Conservation (phyloP, 2,888 invertebrate genomes). For the Petrophora chlorosata region DNA sequence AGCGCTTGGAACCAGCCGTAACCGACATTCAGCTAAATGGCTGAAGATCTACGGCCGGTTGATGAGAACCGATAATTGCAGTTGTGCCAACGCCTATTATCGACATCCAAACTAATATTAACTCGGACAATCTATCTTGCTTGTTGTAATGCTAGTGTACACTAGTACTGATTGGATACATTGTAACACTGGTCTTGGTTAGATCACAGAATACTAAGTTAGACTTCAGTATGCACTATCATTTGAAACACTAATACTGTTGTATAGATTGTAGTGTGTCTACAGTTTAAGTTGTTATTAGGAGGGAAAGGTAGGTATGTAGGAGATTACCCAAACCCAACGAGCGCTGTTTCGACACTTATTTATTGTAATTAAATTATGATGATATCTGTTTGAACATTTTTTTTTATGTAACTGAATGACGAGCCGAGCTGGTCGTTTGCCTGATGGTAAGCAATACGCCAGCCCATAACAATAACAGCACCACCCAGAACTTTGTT, state of each 20-base stretch:
- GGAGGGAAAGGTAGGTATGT: too few relatives aligned
- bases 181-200: background rate
- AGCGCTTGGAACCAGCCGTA: background rate
- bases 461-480: too few relatives aligned
- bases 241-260: background rate
- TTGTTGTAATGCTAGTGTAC: background rate
- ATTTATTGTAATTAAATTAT: too few relatives aligned
- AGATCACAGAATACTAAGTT: background rate
- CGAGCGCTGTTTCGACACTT: too few relatives aligned
- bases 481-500: too few relatives aligned
- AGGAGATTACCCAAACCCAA: too few relatives aligned
- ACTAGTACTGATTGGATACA: background rate
- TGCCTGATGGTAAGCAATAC: too few relatives aligned
- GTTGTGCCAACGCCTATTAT: conserved; percentile 33
- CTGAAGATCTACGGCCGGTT: conserved; percentile 9
- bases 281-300: too few relatives aligned
- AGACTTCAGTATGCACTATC: background rate
- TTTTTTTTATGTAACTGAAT: too few relatives aligned
- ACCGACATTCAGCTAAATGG: conserved; percentile 15
- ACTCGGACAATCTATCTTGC: conserved; percentile 27
- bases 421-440: too few relatives aligned
- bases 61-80: conserved; percentile 29
- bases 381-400: too few relatives aligned
- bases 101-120: conserved; percentile 32
- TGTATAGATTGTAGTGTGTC: background rate